Evolutionary conservation across 2,797 vertebrate species (phyloP).

Genomic region (Sorex maritimensis): DNA sequence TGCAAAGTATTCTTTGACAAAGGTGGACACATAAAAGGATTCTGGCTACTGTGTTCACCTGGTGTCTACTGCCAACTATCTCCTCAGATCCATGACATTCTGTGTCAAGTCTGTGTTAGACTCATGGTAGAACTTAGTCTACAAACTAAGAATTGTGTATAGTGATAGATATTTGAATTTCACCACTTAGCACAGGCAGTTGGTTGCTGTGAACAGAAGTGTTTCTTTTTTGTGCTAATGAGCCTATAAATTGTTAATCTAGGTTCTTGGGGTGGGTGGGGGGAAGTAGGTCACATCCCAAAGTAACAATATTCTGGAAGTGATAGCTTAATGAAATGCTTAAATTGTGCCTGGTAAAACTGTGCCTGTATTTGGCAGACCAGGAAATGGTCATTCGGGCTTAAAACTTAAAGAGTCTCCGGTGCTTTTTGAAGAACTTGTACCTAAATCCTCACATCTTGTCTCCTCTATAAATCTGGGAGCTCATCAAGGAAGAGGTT

Average conservation of each 20-base stretch:
- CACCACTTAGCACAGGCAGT: not conserved
- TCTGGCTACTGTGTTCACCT: not conserved
- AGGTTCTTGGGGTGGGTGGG: not conserved
- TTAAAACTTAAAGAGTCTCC: not conserved
- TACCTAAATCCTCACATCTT: not conserved
- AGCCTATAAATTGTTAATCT: not conserved
- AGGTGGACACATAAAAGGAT: not conserved
- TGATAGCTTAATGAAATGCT: constrained; percentile 26
- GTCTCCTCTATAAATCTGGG: constrained; percentile 4
- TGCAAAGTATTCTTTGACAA: constrained; percentile 44
- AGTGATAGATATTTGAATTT: constrained; percentile 12
- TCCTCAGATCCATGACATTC: not conserved
- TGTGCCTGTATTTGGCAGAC: not conserved
- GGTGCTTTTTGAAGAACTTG: not conserved
- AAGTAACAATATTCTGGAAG: constrained; percentile 10
- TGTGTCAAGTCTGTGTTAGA: not conserved
- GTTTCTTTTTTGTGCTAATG: constrained; percentile 49
- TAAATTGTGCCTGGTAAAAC: not conserved
- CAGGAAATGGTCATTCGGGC: not conserved
- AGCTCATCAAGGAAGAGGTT: not conserved
- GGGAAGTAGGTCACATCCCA: not conserved
- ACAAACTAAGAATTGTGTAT: not conserved
- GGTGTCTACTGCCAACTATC: constrained; percentile 4
- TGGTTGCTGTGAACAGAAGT: constrained; percentile 36
- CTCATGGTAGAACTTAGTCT: not conserved